These are phyloP conservation scores for Aphelocoma coerulescens DNA, from an alignment of 2,113 vertebrate species.

Conservation along the genomic window DNA sequence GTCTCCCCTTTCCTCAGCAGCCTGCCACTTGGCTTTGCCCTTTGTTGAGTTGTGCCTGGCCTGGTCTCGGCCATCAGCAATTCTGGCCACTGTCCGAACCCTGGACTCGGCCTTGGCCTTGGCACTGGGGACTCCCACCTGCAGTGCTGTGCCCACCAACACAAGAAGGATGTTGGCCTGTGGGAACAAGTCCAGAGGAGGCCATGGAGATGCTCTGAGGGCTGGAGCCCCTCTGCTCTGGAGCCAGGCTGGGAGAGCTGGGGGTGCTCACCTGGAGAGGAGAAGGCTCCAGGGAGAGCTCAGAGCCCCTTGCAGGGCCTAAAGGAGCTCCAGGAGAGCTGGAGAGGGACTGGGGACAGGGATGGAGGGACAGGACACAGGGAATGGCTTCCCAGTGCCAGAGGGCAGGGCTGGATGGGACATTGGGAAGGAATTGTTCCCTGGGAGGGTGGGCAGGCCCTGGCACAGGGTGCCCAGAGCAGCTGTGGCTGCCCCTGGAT, in stretches of 20 bases:
- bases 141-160: background rate
- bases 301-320: background rate
- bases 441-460: background rate
- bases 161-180: background rate
- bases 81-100: background rate
- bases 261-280: background rate
- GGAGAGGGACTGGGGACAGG: background rate
- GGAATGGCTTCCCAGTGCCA: background rate
- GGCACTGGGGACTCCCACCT: background rate
- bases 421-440: background rate
- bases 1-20: background rate
- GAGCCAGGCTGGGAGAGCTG: background rate
- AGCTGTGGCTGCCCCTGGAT: background rate
- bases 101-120: background rate
- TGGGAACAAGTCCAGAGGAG: background rate
- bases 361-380: background rate
- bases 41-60: background rate
- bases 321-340: background rate
- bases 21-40: background rate
- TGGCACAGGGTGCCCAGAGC: background rate
- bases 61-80: background rate
- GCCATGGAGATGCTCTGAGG: rapidly evolving
- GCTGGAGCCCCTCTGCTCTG: background rate
- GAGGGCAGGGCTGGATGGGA: background rate
- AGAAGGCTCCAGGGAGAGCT: background rate